Conservation (phyloP, 1,140 invertebrate species). For the Aphaenogaster floridana region DNA sequence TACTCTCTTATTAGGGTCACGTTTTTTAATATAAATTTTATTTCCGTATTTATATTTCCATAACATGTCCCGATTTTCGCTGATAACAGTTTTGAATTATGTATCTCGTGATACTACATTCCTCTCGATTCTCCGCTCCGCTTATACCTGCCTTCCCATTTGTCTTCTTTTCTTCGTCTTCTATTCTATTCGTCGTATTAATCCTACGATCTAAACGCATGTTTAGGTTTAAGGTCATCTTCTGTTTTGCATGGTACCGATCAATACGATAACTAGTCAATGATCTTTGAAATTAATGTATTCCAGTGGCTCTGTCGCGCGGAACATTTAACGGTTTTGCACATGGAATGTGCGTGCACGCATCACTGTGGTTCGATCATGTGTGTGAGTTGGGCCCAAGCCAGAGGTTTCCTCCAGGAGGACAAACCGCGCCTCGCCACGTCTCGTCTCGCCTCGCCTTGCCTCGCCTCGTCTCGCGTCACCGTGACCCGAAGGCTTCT, state of each 20-base stretch:
- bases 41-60: background rate
- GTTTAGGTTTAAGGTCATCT: constrained; percentile 4
- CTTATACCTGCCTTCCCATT: too few species aligned
- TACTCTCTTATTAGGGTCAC: background rate
- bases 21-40: constrained; percentile 35
- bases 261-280: constrained; percentile 27
- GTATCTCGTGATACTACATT: background rate
- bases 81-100: constrained; percentile 16
- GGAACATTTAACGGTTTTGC: constrained; percentile 86
- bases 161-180: background rate
- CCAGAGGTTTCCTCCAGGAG: constrained; percentile 82
- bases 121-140: background rate
- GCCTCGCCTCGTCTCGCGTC: constrained; percentile 50
- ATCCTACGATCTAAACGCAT: background rate
- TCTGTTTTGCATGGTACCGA: background rate
- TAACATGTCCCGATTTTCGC: constrained; percentile 5
- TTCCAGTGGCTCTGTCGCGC: constrained; percentile 71
- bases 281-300: constrained; percentile 80
- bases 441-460: constrained; percentile 65
- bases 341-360: constrained; percentile 82
- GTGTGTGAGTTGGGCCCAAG: constrained; percentile 83
- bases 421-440: constrained; percentile 81
- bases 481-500: constrained; percentile 83
- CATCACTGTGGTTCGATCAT: constrained; percentile 62
- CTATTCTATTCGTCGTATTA: background rate